Conservation (phyloP, 2,888 invertebrate genomes). For the Lobophora halterata region DNA sequence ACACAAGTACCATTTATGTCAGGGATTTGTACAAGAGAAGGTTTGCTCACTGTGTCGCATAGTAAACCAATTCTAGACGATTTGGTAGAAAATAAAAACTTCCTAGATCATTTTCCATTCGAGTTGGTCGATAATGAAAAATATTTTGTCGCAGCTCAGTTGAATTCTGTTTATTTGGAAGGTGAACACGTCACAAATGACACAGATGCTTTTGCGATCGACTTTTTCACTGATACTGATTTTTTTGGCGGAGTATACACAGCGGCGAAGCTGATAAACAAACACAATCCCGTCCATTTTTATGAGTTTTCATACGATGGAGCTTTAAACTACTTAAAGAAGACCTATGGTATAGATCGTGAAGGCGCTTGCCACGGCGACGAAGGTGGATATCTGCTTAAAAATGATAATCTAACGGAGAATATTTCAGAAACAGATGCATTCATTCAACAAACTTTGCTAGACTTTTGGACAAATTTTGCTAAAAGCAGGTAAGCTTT, state of each 20-base stretch:
- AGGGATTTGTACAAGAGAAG: conserved; percentile 73
- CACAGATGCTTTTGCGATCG: conserved; percentile 59
- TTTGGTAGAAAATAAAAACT: conserved; percentile 45
- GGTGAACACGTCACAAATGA: conserved; percentile 53
- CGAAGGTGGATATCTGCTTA: conserved; percentile 81
- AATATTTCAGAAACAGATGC: conserved; percentile 49
- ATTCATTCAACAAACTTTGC: conserved; percentile 64
- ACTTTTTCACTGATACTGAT: conserved; percentile 74
- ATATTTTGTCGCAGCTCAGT: conserved; percentile 43
- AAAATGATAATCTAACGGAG: conserved; percentile 42
- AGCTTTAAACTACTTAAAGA: conserved; percentile 74
- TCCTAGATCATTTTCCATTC: conserved; percentile 56
- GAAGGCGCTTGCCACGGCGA: conserved; percentile 82
- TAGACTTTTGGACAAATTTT: conserved; percentile 83
- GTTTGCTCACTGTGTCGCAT: conserved; percentile 53
- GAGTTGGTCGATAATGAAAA: conserved; percentile 43
- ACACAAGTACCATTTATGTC: conserved; percentile 71
- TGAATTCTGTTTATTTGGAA: conserved; percentile 70
- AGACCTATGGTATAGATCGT: conserved; percentile 55
- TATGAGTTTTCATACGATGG: conserved; percentile 82
- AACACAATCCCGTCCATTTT: conserved; percentile 73
- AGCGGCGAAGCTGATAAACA: conserved; percentile 54
- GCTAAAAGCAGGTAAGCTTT: conserved; percentile 75
- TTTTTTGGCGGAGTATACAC: conserved; percentile 62
- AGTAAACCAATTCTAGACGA: conserved; percentile 36